phyloP scores from a whole-genome alignment of 2,113 vertebrate genomes.

The Pyxicephalus adspersus region DNA sequence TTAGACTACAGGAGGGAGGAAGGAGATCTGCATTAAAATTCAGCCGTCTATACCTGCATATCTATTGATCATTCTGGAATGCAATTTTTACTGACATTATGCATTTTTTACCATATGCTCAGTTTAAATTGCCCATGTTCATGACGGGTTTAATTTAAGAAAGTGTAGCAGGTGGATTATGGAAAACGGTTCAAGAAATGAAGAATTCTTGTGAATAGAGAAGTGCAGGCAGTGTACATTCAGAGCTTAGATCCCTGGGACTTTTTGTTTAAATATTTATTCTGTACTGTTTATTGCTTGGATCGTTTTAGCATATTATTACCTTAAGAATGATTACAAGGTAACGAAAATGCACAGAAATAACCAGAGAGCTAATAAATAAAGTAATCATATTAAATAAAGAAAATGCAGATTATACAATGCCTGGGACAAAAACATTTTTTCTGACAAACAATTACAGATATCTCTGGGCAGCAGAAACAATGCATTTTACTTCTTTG shows the following conservation, averaged over 20 bases:
- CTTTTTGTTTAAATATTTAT: neutral
- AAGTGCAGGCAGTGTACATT: neutral
- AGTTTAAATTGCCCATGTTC: no score
- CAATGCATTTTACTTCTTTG: neutral
- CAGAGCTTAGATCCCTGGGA: neutral
- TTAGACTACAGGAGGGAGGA: no score
- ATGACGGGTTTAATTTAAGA: no score
- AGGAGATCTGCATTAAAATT: no score
- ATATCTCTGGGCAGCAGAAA: neutral
- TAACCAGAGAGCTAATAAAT: neutral
- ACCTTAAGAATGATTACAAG: conserved; percentile 4
- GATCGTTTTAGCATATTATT: neutral
- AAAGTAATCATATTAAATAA: neutral
- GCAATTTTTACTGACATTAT: no score
- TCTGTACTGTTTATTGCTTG: neutral
- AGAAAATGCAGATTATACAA: conserved; percentile 12
- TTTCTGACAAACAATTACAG: conserved; percentile 21
- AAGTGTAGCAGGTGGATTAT: no score
- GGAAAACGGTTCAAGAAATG: no score
- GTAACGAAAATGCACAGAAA: neutral
- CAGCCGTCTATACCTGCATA: no score
- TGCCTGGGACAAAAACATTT: neutral
- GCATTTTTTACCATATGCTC: no score
- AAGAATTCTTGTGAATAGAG: no score
- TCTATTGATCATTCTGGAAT: no score